Conservation (phyloP, 2,113 vertebrate species). For the Chlamydotis undulata region DNA sequence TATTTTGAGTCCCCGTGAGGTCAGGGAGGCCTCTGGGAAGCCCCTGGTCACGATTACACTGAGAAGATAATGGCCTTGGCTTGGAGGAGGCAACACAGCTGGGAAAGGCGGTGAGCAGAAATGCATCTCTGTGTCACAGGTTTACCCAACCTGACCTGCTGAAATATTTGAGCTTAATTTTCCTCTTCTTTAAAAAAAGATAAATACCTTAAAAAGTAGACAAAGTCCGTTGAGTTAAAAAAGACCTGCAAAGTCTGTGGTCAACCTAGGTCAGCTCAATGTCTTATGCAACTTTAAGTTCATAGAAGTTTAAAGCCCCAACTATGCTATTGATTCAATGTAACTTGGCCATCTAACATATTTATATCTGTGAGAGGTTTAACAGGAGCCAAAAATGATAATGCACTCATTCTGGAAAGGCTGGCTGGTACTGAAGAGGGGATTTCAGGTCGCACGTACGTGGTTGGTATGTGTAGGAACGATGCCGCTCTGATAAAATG, state of each 20-base stretch:
- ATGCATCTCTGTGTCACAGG: too few relatives aligned
- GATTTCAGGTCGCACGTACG: background rate
- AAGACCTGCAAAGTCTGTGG: background rate
- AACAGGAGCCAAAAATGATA: background rate
- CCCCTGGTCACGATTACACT: background rate
- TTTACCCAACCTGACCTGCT: background rate
- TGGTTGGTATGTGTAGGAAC: background rate
- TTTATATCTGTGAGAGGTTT: background rate
- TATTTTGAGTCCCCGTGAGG: background rate
- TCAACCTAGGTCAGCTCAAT: background rate
- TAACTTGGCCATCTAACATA: background rate
- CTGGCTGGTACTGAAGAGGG: accelerated
- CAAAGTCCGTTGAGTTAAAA: background rate
- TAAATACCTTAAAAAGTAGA: background rate
- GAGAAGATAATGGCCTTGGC: background rate
- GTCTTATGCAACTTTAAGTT: background rate
- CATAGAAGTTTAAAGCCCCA: background rate
- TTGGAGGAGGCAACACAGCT: background rate
- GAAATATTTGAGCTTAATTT: background rate
- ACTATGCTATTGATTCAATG: background rate
- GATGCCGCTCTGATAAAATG: background rate
- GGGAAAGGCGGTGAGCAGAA: background rate
- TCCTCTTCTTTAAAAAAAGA: background rate
- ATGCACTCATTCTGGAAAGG: background rate
- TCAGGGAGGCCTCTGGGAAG: background rate